Conservation (phyloP, 2,797 vertebrate genomes). For the Catostomus latipinnis region DNA sequence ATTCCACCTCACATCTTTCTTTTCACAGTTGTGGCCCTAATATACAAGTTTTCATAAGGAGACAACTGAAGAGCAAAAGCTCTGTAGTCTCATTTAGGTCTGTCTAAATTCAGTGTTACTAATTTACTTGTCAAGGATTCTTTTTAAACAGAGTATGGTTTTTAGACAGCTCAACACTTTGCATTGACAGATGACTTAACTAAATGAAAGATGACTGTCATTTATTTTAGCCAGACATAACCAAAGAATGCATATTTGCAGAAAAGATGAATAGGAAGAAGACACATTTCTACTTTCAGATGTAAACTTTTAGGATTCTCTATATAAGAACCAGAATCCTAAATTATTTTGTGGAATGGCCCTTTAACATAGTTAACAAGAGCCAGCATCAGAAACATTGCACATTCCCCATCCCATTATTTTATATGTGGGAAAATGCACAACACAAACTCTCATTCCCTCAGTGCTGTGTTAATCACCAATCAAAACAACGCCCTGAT, state of each 20-base stretch:
- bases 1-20: background rate
- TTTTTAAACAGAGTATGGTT: background rate
- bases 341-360: background rate
- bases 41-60: background rate
- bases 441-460: constrained; percentile 18
- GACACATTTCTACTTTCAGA: background rate
- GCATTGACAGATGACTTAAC: constrained; percentile 6
- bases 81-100: background rate
- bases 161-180: constrained; percentile 23
- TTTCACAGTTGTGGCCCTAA: background rate
- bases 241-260: background rate
- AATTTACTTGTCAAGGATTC: constrained; percentile 14
- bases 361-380: constrained; percentile 14
- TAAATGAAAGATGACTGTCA: constrained; percentile 30
- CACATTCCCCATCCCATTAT: constrained; percentile 6
- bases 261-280: background rate
- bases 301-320: background rate
- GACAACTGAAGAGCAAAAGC: background rate
- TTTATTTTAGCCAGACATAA: background rate
- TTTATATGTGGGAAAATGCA: constrained; percentile 39
- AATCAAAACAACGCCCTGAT: constrained; percentile 44
- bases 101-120: background rate
- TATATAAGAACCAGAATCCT: background rate
- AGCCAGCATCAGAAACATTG: background rate
- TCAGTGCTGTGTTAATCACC: constrained; percentile 44